A percentile compares a stretch with the other conserved stretches of the same genome.
Evolutionary conservation across 2,888 invertebrate species (phyloP).

Genomic region (Perizoma flavofasciatum): DNA sequence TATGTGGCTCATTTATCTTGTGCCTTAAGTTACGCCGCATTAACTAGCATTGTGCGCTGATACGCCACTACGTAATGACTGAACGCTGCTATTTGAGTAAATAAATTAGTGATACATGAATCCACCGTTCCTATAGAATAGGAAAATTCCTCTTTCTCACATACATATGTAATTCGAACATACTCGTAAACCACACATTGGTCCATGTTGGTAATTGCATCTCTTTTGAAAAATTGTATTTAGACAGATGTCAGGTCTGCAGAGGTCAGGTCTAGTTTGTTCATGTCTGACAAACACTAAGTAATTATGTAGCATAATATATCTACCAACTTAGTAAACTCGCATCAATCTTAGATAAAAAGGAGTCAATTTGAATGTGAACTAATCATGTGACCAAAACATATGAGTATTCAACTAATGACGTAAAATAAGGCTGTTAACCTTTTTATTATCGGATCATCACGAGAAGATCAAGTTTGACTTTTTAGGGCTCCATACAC

Average conservation of each 20-base stretch:
- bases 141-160: background rate
- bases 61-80: conserved; percentile 36
- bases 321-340: too few species aligned
- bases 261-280: background rate
- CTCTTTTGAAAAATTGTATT: too few species aligned
- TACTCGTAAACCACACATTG: too few species aligned
- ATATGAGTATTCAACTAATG: conserved; percentile 23
- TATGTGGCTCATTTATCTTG: conserved; percentile 72
- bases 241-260: too few species aligned
- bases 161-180: background rate
- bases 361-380: background rate
- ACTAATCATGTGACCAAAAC: background rate
- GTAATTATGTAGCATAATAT: background rate
- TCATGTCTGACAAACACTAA: background rate
- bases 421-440: conserved; percentile 44
- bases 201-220: too few species aligned
- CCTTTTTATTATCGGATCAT: conserved; percentile 40
- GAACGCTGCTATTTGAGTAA: conserved; percentile 22
- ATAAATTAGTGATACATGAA: conserved; percentile 7
- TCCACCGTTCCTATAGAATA: background rate
- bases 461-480: conserved; percentile 29
- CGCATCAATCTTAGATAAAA: background rate
- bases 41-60: conserved; percentile 52
- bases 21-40: conserved; percentile 63
- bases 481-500: conserved; percentile 1